Base-by-base conservation (phyloP, 2,888 invertebrate species). In the Drosophila helvetica region DNA sequence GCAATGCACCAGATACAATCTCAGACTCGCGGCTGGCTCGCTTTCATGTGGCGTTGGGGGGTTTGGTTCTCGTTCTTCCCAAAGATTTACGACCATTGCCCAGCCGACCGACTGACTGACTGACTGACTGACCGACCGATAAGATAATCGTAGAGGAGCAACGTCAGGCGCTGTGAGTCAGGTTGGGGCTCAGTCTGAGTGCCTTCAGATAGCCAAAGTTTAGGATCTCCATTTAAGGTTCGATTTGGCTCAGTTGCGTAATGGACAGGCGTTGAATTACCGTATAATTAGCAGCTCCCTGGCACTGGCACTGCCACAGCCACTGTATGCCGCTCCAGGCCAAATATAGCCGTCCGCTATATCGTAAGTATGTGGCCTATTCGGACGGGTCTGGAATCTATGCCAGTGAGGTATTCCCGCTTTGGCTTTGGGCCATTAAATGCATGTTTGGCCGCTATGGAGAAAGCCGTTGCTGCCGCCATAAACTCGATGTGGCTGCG, bases 31-130 rank as follows among this genome's bases (percentile, higher is more conserved):
- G 47, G 64, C 52, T 57, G 42, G 33, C 43, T 57, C 38, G 48
- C 68, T 53, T 68, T 67, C 48, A 69, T 68, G 58, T 27, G 27
- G 27, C 10, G 18, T 22, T 22, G n/a, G 25, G 18, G 38, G 58
- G 54, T 12, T 12, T 5, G 22, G 22, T 3, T 12, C 33, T 38
- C 54, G 51, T 48, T 47, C 61, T 56, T 42, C 5, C 25, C 59
- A 18, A 25, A 56, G 66, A 71, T 71, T 71, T 71, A 71, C 58
- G 50, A 66, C 68, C 50, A 51, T 59, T 55, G 61, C 22, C 25
- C 10, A 27, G 45, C 45, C 46, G 42, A n/a, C 48, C n/a, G 51
- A 19, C 19, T 5, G 22, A 22, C 22, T n/a, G 33, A 19, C 19
- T 5, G 27, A 51, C 45, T 46, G 54, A 48, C 27, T 22, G 17